Percentiles rank a stretch among this genome's conserved stretches.
Evolutionary conservation across 2,797 vertebrate species (phyloP).

Genomic region (Polyboroides typus): DNA sequence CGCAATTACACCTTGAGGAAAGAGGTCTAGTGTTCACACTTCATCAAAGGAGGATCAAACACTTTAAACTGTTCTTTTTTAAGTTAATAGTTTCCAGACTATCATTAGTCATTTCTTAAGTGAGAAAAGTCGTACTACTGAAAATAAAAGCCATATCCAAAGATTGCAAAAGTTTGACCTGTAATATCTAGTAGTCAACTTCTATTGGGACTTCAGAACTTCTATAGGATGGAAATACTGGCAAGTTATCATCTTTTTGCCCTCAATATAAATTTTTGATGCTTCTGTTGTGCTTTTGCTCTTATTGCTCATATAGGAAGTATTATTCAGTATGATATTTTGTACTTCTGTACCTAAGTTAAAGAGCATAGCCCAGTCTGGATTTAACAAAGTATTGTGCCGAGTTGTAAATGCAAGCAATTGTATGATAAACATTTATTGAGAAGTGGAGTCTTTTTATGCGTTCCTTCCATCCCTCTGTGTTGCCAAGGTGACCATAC

Average conservation of each 20-base stretch:
- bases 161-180: neutral
- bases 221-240: neutral
- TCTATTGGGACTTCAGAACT: neutral
- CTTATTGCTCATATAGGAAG: neutral
- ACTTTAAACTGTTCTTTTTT: conserved; percentile 60
- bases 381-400: neutral
- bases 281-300: neutral
- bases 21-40: conserved; percentile 66
- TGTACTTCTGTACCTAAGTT: neutral
- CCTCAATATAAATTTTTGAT: neutral
- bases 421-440: conserved; percentile 1
- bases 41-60: conserved; percentile 73
- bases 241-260: neutral
- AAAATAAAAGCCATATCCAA: conserved; percentile 48
- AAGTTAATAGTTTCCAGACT: conserved; percentile 70
- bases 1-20: conserved; percentile 25
- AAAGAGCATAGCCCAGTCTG: neutral
- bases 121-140: conserved; percentile 21
- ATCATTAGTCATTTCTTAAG: conserved; percentile 45
- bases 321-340: neutral
- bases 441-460: neutral
- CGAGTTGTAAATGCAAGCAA: neutral
- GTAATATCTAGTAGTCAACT: conserved; percentile 29
- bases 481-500: conserved; percentile 38
- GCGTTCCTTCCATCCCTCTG: neutral